Percentiles rank a stretch among this genome's conserved stretches.
Conservation (phyloP, 64 coral and sea anemone species). For the Exaiptasia diaphana region DNA sequence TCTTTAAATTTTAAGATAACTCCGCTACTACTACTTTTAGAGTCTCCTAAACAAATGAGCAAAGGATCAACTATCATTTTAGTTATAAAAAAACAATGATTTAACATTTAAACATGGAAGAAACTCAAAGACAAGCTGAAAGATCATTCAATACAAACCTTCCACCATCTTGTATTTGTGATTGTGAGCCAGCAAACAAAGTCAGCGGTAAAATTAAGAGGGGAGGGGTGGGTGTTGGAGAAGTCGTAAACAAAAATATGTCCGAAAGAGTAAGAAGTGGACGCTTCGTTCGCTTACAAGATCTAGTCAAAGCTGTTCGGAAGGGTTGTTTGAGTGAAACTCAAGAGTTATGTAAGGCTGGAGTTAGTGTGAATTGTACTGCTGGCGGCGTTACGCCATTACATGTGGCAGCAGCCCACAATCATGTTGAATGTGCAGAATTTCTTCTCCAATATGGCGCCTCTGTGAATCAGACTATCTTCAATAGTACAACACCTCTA, state of each 20-base stretch:
- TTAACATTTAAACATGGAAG: neutral
- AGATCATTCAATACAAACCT: neutral
- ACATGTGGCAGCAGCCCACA: slow-evolving; percentile 55
- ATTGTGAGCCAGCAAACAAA: slow-evolving; percentile 10
- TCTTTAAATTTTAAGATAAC: slow-evolving; percentile 89
- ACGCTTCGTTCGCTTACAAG: slow-evolving; percentile 54
- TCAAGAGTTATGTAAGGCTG: slow-evolving; percentile 22
- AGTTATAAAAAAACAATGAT: neutral
- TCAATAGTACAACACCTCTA: slow-evolving; percentile 31
- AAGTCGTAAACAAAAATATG: neutral
- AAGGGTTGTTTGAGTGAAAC: slow-evolving; percentile 54
- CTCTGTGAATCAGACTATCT: slow-evolving; percentile 34
- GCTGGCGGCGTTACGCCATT: slow-evolving; percentile 60
- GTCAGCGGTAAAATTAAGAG: neutral
- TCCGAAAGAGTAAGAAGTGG: neutral
- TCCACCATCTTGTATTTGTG: slow-evolving; percentile 67
- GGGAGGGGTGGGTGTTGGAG: neutral
- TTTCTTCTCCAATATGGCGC: slow-evolving; percentile 50
- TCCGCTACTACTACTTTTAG: too few relatives aligned
- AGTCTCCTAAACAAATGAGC: neutral
- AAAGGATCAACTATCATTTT: neutral
- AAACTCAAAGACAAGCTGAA: neutral
- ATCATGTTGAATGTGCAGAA: slow-evolving; percentile 68
- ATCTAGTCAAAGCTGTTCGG: slow-evolving; percentile 50
- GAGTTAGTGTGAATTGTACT: slow-evolving; percentile 53